Percentiles rank a stretch among this genome's conserved stretches.
These are phyloP conservation scores for Turnix velox DNA, from an alignment of 2,113 vertebrate genomes.

Conservation along the genomic window DNA sequence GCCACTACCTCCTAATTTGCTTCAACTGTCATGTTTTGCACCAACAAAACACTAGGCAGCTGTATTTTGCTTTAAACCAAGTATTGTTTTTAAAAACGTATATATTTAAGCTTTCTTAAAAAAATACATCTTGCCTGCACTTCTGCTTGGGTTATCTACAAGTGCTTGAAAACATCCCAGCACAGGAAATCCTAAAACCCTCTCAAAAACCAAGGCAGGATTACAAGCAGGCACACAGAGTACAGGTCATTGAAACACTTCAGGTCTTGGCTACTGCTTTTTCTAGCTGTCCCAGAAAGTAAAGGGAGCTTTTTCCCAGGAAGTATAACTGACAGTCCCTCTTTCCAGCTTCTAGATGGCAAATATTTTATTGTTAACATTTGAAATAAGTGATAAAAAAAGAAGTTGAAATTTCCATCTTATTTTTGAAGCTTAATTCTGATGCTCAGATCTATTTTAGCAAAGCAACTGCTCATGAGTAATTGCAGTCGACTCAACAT, in stretches of 20 bases:
- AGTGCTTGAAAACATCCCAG: background rate
- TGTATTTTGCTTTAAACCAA: no score
- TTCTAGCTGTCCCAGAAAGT: background rate
- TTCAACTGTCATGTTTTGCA: background rate
- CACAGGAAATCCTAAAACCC: background rate
- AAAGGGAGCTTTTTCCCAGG: background rate
- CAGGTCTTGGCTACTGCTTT: background rate
- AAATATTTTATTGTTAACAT: background rate
- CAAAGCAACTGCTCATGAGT: background rate
- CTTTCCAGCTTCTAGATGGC: background rate
- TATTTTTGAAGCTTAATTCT: background rate
- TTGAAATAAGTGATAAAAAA: background rate
- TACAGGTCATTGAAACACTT: background rate
- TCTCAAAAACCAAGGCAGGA: background rate
- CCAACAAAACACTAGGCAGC: background rate
- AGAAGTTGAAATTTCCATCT: background rate
- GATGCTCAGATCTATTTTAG: background rate
- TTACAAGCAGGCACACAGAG: rapidly evolving
- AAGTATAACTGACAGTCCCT: background rate
- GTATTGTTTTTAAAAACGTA: background rate
- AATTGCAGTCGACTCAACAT: background rate
- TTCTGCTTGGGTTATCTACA: background rate
- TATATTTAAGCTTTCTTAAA: background rate
- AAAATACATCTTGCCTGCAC: background rate
- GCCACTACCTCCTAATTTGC: background rate